Base-by-base conservation (phyloP, 2,113 vertebrate genomes). In the Sakesphorus luctuosus region DNA sequence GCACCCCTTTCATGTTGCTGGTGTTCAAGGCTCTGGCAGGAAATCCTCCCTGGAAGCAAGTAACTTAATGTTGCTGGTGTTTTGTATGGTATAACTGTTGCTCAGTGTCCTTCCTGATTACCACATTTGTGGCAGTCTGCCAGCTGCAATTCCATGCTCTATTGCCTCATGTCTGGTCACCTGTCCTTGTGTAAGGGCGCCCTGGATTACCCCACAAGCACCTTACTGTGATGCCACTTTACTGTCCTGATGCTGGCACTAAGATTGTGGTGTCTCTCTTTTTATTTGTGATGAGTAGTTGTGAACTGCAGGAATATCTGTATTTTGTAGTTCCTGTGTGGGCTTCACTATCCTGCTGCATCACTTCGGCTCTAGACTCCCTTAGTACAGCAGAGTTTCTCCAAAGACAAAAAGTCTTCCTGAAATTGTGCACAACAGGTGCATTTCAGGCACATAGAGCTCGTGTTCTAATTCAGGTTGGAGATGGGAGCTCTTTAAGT, bases 1-100 rank as follows among this genome's bases (percentile, higher is more conserved):
- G 61, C 25, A 26, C 53, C 18, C 38, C 0, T 0, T 36, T 84
- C 7, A 0, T 3, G 29, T 1, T 0, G 2, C 43, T 55, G 55
- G 13, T 55, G 18, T 10, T 71, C 53, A 3, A 12, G 56, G 38
- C 58, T 36, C 16, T 2, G 2, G 68, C 72, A 78, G 43, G 29
- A 89, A 74, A 84, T 33, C 12, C 23, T 74, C 6, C 13, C 43
- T 35, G 50, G 65, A 72, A 17, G 7, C 23, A 33, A 58, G 59
- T 35, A 66, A 44, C 62, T 83, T 66, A 35, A 10, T 5, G 8
- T 78, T 3, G 4, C 58, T 8, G 10, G 11, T 69, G 62, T 46
- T 87, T 3, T 49, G 14, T 59, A 2, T 18, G 79, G 17, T 21
- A 8, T 43, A n/a, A 36, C 63, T 58, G 50, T 8, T 53, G 35